Conservation (phyloP, 2,797 vertebrate genomes). For the Zenarchopterus dispar region DNA sequence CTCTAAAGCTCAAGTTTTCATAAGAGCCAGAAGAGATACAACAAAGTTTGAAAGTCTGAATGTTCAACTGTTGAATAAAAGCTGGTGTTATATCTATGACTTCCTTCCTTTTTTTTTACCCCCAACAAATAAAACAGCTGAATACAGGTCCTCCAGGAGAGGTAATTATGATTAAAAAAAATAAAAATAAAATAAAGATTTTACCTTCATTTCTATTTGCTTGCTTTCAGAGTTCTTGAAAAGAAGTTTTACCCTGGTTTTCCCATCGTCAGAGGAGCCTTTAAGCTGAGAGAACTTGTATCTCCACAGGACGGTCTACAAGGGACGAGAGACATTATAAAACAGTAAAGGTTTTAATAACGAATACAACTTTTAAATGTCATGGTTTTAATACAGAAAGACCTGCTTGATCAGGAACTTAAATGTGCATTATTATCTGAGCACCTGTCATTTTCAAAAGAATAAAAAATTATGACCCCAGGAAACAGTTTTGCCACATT, state of each 20-base stretch:
- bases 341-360: constrained; percentile 31
- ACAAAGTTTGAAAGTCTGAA: too few species aligned
- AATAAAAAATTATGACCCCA: background rate
- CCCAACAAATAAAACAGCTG: too few species aligned
- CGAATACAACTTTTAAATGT: constrained; percentile 25
- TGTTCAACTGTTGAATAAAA: too few species aligned
- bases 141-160: background rate
- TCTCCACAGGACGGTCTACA: constrained; percentile 88
- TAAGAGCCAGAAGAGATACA: too few species aligned
- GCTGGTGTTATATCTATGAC: too few species aligned
- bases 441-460: constrained; percentile 9
- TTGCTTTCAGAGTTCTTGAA: constrained; percentile 92
- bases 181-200: background rate
- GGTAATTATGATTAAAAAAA: too few species aligned
- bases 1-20: too few species aligned
- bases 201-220: constrained; percentile 95
- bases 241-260: constrained; percentile 91
- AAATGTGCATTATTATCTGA: background rate
- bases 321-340: constrained; percentile 28
- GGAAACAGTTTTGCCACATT: background rate
- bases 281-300: constrained; percentile 97
- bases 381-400: constrained; percentile 2
- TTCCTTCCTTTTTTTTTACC: too few species aligned
- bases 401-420: constrained; percentile 25
- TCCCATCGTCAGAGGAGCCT: constrained; percentile 95